Base-by-base conservation (phyloP, 2,797 vertebrate genomes). In the Chelon auratus region DNA sequence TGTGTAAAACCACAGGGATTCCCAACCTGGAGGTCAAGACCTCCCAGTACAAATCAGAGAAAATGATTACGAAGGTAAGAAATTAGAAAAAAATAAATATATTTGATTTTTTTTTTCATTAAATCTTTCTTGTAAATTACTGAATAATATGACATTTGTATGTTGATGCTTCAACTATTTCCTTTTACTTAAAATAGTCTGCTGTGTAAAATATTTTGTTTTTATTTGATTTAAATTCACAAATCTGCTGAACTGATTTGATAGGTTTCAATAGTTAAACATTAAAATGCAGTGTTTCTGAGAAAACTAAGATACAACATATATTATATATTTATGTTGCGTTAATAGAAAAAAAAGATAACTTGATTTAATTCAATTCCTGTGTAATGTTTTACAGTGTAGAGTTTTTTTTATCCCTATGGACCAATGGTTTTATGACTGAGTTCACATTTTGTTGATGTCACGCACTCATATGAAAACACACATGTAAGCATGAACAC, bases 91-190 rank as follows among this genome's bases (percentile, higher is more conserved):
- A 20, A 50, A 11, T 20, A 13, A 2, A 18, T 20, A 9, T 18
- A n/a, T 48, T 20, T 20, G 20, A 50, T 22, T 50, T 50, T 20
- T 50, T 2, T 4, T 26, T 26, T 26, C 24, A 2, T 26, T 26
- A 26, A 26, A 26, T 68, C 14, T 50, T 68, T 64, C 45, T 50
- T 24, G 22, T 36, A 40, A 50, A 20, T 60, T 58, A 58, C 26
- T 43, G 33, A 64, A 72, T 68, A 7, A 72, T 65, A 24, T 43
- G 33, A 64, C 3, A 42, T 20, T 22, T 22, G 11, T 33, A 7
- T 7, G 20, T 4, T 22, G 18, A 12, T 50, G 18, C 11, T 22
- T 50, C 10, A 11, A 50, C 45, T 9, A 48, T 48, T 48, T 20
- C 8, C 3, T n/a, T 48, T 48, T 9, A 47, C n/a, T 47, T 22